Base-by-base conservation (phyloP, 2,797 vertebrate genomes). In the Pterois miles region DNA sequence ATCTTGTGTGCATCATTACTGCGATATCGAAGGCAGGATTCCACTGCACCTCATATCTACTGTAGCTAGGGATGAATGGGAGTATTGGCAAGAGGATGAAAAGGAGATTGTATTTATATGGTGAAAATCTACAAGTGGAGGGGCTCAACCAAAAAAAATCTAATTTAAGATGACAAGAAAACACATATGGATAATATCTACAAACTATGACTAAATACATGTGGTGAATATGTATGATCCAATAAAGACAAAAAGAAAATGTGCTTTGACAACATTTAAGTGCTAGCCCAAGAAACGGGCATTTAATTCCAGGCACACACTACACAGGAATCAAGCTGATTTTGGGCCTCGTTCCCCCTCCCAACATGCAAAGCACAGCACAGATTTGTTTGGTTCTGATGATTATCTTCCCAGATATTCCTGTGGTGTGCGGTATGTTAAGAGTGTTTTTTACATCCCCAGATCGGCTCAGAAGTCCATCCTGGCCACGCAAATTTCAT, bases 1-100 rank as follows among this genome's bases (percentile, higher is more conserved):
- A 86, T 86, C 85, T 77, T 4, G 9, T 81, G 65, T 64, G 71
- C 76, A 86, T 91, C 71, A 83, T 71, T 62, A 62, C 66, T 67
- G 68, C 2, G 11, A 76, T 88, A 86, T 86, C 74, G 13, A 60
- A 77, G 53, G 68, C 40, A 59, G 60, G 38, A 70, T 70, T 87
- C 60, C 54, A 56, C 72, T 65, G 64, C 22, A 31, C 27, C 54
- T 75, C 20, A 3, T 69, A 56, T 75, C 60, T 68, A 43, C 60
- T 66, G 43, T 57, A 43, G 69, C 46, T 31, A 34, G 16, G 48
- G 22, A 75, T 76, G 67, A 54, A 77, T 76, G 58, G 8, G 66
- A 36, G 58, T 29, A 66, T 53, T 76, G 63, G 71, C n/a, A 57
- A 31, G 31, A 53, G 56, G 62, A 63, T 10, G 36, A 78, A 65